phyloP scores from a whole-genome alignment of 92 coral and sea anemone genomes.

The Porites cylindrica region DNA sequence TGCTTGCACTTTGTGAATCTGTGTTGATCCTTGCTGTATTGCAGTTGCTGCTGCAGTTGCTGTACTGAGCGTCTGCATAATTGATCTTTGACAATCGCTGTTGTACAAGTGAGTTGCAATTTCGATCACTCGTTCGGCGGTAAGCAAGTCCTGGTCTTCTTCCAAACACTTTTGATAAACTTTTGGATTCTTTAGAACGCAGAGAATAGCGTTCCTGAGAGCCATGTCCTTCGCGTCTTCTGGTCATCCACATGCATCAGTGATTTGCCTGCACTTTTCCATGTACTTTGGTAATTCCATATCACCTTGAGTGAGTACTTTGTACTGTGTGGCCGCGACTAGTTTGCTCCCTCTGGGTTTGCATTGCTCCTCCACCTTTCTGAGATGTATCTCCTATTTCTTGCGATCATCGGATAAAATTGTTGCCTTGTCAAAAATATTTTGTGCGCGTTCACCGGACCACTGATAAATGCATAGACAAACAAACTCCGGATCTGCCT shows the following conservation, averaged over 20 bases:
- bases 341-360: too few relatives aligned
- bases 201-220: not conserved
- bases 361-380: too few relatives aligned
- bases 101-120: constrained; percentile 13
- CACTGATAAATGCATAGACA: constrained; percentile 8
- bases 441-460: not conserved
- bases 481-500: constrained; percentile 26
- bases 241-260: constrained; percentile 25
- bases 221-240: constrained; percentile 13
- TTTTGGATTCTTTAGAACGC: not conserved
- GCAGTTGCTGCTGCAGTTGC: not conserved
- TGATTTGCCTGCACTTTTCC: not conserved
- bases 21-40: not conserved
- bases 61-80: constrained; percentile 18
- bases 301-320: too few relatives aligned
- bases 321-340: too few relatives aligned
- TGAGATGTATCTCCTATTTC: too few relatives aligned
- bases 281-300: too few relatives aligned
- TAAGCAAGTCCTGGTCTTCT: constrained; percentile 1
- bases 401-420: too few relatives aligned
- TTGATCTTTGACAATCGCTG: constrained; percentile 17
- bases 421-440: too few relatives aligned
- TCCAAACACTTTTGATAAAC: constrained; percentile 36
- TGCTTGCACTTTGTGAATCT: constrained; percentile 5
- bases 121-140: constrained; percentile 1